Conservation (phyloP, 2,888 invertebrate genomes). For the Amphimallon solstitiale region DNA sequence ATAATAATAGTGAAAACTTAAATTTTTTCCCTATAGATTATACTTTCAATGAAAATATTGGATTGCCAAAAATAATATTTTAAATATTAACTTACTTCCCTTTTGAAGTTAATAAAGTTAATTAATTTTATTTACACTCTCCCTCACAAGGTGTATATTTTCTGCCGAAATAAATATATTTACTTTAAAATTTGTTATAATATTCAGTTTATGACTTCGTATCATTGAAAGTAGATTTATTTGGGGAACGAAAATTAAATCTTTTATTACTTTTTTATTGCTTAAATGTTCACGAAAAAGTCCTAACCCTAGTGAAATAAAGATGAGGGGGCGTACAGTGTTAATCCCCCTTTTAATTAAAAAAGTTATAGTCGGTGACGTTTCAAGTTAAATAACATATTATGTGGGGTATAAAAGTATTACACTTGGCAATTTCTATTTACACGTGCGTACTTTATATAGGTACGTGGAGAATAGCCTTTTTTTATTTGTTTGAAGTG, state of each 20-base stretch:
- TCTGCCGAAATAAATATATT: no score
- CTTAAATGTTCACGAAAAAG: constrained; percentile 12
- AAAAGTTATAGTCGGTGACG: constrained; percentile 27
- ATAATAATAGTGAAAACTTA: no score
- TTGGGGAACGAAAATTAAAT: constrained; percentile 21
- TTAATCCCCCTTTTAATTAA: constrained; percentile 25
- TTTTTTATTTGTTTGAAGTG: constrained; percentile 18
- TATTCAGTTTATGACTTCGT: background rate
- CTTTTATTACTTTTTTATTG: constrained; percentile 21
- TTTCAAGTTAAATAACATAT: constrained; percentile 30
- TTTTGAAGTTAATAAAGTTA: no score
- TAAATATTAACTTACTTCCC: no score
- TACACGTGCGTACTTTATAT: constrained; percentile 11
- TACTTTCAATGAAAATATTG: no score
- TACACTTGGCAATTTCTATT: constrained; percentile 26
- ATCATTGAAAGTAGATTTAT: constrained; percentile 11
- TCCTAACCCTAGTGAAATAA: constrained; percentile 12
- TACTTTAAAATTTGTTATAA: no score
- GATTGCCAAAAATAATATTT: no score
- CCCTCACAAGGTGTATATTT: no score
- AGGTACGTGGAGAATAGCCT: background rate
- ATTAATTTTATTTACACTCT: no score
- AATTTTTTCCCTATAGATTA: no score
- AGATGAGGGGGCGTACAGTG: constrained; percentile 5
- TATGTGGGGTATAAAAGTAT: constrained; percentile 15